A percentile compares a stretch with the other conserved stretches of the same genome.
phyloP scores from a whole-genome alignment of 2,113 vertebrate genomes.

The Ammodytes marinus region DNA sequence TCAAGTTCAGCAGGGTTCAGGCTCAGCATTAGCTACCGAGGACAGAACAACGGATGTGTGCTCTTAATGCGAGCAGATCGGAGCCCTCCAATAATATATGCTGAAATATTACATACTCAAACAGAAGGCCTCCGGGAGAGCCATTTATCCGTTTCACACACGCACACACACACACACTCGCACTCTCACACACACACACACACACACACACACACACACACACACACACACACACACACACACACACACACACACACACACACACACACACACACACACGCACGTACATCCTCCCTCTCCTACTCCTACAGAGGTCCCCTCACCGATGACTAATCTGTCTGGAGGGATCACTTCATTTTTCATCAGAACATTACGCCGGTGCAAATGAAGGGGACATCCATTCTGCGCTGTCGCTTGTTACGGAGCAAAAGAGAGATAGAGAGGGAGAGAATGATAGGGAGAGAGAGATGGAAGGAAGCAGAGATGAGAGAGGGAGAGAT shows the following conservation, averaged over 20 bases:
- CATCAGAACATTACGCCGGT: slow-evolving; percentile 74
- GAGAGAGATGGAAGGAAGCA: slow-evolving; percentile 7
- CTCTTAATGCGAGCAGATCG: slow-evolving; percentile 49
- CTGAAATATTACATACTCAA: slow-evolving; percentile 69
- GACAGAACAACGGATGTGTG: slow-evolving; percentile 55
- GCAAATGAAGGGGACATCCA: slow-evolving; percentile 80
- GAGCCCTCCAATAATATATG: slow-evolving; percentile 53
- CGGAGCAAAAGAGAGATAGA: slow-evolving; percentile 24
- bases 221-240: slow-evolving; percentile 2
- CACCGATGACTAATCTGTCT: slow-evolving; percentile 77
- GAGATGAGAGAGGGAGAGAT: not conserved
- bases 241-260: slow-evolving; percentile 18
- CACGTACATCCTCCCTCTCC: not conserved
- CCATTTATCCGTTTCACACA: slow-evolving; percentile 56
- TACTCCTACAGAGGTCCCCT: slow-evolving; percentile 61
- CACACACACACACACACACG: slow-evolving; percentile 2
- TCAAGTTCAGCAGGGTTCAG: slow-evolving; percentile 55
- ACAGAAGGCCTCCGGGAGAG: slow-evolving; percentile 52
- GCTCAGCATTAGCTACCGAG: slow-evolving; percentile 40
- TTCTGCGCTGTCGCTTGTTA: slow-evolving; percentile 71
- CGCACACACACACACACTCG: slow-evolving; percentile 6
- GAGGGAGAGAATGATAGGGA: slow-evolving; percentile 29
- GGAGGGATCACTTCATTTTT: slow-evolving; percentile 81
- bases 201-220: not conserved
- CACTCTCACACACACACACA: not conserved